Percentiles rank a stretch among this genome's conserved stretches.
These are phyloP conservation scores for Pinctada fucata DNA, from an alignment of 2,888 invertebrate species.

Conservation along the genomic window DNA sequence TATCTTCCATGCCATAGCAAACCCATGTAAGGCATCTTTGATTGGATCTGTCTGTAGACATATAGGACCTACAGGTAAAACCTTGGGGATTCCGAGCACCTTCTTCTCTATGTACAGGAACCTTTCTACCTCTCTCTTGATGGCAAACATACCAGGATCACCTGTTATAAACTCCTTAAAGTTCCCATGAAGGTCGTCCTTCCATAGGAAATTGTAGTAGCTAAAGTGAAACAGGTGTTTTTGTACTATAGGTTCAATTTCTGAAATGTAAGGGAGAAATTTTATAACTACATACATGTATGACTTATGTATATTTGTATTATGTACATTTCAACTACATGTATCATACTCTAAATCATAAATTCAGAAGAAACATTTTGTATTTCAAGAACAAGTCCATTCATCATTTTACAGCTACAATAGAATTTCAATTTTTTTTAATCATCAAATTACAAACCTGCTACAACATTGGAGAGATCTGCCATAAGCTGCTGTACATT, in stretches of 20 bases:
- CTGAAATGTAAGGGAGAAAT: too few relatives aligned
- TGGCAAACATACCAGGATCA: conserved; percentile 72
- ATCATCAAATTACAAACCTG: too few relatives aligned
- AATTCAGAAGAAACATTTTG: too few relatives aligned
- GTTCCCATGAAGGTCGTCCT: conserved; percentile 75
- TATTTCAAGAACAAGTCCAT: too few relatives aligned
- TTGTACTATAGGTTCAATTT: conserved; percentile 66
- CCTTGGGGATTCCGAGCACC: conserved; percentile 66
- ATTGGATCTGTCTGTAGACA: conserved; percentile 73
- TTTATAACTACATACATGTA: too few relatives aligned
- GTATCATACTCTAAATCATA: too few relatives aligned
- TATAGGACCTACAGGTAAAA: conserved; percentile 73
- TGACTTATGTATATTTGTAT: too few relatives aligned
- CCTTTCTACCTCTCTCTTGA: conserved; percentile 67
- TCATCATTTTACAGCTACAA: too few relatives aligned
- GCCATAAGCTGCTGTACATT: conserved; percentile 64
- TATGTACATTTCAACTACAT: too few relatives aligned
- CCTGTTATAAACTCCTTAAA: conserved; percentile 73
- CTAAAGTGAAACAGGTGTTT: conserved; percentile 75
- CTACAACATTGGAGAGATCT: conserved; percentile 65
- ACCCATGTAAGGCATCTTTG: conserved; percentile 75
- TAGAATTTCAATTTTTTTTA: too few relatives aligned
- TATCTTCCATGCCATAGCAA: conserved; percentile 76
- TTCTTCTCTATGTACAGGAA: conserved; percentile 73
- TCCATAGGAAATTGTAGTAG: conserved; percentile 76